phyloP scores from a whole-genome alignment of 2,113 vertebrate genomes.

The Oncorhynchus masou region DNA sequence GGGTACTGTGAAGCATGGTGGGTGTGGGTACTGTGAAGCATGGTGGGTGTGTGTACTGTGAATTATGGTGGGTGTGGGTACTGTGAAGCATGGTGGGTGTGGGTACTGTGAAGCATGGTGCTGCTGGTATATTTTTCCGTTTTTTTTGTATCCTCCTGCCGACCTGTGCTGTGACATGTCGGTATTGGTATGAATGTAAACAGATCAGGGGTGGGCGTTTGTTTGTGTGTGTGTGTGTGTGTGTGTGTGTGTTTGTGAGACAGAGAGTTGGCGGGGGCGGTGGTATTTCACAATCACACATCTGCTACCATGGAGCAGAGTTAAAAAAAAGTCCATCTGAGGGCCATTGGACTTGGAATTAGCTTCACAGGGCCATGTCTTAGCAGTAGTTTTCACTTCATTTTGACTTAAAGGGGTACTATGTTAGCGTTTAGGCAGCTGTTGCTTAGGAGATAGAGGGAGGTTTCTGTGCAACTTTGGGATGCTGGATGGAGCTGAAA shows the following conservation, averaged over 20 bases:
- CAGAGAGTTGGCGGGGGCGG: constrained; percentile 23
- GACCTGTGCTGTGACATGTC: constrained; percentile 67
- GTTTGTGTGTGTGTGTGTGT: neutral
- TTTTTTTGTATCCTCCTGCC: constrained; percentile 15
- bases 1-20: neutral
- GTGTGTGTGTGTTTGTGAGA: too few species aligned
- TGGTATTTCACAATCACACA: constrained; percentile 30
- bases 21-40: too few species aligned
- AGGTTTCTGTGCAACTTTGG: neutral
- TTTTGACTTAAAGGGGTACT: neutral
- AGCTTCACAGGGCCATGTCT: neutral
- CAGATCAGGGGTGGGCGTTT: constrained; percentile 41
- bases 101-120: constrained; percentile 1
- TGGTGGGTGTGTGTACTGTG: too few species aligned
- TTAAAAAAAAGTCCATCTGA: constrained; percentile 11
- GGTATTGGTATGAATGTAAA: constrained; percentile 64
- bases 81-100: too few species aligned
- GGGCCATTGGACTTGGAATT: neutral
- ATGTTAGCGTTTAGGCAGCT: neutral
- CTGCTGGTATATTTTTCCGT: constrained; percentile 30
- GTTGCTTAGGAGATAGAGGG: constrained; percentile 1
- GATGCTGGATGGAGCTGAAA: constrained; percentile 31
- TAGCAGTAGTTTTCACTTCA: neutral
- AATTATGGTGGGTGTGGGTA: too few species aligned
- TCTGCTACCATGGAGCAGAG: neutral